Evolutionary conservation across 2,888 invertebrate genomes (phyloP).

Genomic region (Morpho deidamia): DNA sequence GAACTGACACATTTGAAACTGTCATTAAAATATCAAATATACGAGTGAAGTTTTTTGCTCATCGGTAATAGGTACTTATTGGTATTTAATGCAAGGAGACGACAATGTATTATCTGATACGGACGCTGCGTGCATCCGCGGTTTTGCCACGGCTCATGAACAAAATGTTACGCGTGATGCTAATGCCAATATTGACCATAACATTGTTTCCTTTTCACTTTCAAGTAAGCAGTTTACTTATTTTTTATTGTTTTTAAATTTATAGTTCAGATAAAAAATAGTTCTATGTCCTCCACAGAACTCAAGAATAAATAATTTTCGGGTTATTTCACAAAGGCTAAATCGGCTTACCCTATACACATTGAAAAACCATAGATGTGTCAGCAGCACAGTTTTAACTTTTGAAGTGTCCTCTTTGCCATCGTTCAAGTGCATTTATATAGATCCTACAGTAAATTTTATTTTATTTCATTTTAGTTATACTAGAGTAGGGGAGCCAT

Average conservation of each 20-base stretch:
- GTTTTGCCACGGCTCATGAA: slow-evolving; percentile 4
- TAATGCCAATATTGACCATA: slow-evolving; percentile 36
- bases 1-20: slow-evolving; percentile 67
- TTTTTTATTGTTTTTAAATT: not conserved
- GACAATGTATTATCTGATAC: slow-evolving; percentile 25
- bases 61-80: slow-evolving; percentile 18
- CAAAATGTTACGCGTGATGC: slow-evolving; percentile 41
- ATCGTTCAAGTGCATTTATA: no score
- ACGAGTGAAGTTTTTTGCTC: slow-evolving; percentile 35
- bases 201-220: slow-evolving; percentile 63
- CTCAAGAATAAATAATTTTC: no score
- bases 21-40: slow-evolving; percentile 63
- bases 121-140: slow-evolving; percentile 14
- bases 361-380: no score
- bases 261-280: no score
- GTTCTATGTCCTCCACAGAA: no score
- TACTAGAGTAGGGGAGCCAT: no score
- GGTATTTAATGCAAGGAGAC: slow-evolving; percentile 28
- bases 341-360: no score
- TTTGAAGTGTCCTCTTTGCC: no score
- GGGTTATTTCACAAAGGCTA: no score
- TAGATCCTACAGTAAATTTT: no score
- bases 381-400: no score
- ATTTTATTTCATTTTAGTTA: no score
- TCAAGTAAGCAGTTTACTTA: slow-evolving; percentile 41